phyloP scores from a whole-genome alignment of 2,888 invertebrate genomes.

The Latheticus oryzae region DNA sequence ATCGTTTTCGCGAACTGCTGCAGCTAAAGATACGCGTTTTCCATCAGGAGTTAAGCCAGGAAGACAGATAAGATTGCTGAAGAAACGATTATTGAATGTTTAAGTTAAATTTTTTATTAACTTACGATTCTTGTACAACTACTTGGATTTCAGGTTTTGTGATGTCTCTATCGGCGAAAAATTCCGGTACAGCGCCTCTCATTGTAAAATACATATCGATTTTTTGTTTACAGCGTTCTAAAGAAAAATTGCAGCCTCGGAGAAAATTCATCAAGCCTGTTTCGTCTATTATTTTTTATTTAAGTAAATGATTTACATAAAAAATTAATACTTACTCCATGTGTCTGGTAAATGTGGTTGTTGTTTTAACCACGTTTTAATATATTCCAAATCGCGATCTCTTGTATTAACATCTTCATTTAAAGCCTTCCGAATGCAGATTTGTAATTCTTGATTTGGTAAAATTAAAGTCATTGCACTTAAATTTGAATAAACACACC shows the following conservation, averaged over 20 bases:
- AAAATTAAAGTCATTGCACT: too few relatives aligned
- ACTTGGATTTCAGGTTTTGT: constrained; percentile 78
- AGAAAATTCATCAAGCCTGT: constrained; percentile 80
- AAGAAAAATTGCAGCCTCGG: constrained; percentile 86
- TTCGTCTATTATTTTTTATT: not conserved
- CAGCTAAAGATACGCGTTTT: constrained; percentile 81
- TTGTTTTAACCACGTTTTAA: not conserved
- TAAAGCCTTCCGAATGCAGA: not conserved
- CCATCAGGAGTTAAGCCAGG: constrained; percentile 49
- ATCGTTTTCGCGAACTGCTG: constrained; percentile 77
- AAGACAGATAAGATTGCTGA: too few relatives aligned
- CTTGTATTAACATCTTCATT: constrained; percentile 1
- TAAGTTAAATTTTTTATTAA: too few relatives aligned
- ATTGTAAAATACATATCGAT: constrained; percentile 91
- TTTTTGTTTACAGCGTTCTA: constrained; percentile 87
- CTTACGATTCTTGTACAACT: constrained; percentile 63
- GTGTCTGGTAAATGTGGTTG: constrained; percentile 3
- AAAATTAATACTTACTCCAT: not conserved
- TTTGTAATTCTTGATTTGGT: constrained; percentile 4
- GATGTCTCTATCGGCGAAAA: constrained; percentile 82
- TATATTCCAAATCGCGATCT: not conserved
- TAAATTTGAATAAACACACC: too few relatives aligned
- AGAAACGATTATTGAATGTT: too few relatives aligned
- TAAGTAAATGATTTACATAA: too few relatives aligned
- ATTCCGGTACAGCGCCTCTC: constrained; percentile 84